Percentiles rank a stretch among this genome's conserved stretches.
Evolutionary conservation across 2,888 invertebrate genomes (phyloP).

Genomic region (Deilephila elpenor): DNA sequence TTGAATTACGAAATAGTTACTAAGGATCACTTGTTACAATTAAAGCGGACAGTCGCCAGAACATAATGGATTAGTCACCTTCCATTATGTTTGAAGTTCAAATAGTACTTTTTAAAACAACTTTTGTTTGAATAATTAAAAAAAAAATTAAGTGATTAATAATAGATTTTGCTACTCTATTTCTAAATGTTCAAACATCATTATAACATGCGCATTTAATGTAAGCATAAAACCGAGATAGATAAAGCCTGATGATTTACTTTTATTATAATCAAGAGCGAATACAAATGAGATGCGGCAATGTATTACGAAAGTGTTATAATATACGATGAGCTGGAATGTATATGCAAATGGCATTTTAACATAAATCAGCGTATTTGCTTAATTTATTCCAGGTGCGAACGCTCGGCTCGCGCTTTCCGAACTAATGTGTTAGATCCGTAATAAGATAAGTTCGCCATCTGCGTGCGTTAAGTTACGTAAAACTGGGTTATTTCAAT

Average conservation of each 20-base stretch:
- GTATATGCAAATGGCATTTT: conserved; percentile 18
- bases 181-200: neutral
- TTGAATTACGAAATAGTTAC: too few relatives aligned
- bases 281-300: neutral
- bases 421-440: neutral
- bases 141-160: too few relatives aligned
- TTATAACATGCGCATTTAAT: neutral
- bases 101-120: too few relatives aligned
- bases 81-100: too few relatives aligned
- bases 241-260: neutral
- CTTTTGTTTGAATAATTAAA: too few relatives aligned
- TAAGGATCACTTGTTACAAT: too few relatives aligned
- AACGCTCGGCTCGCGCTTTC: conserved; percentile 3
- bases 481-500: conserved; percentile 6
- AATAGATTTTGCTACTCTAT: too few relatives aligned
- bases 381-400: conserved; percentile 22
- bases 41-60: too few relatives aligned
- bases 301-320: neutral
- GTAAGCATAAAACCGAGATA: neutral
- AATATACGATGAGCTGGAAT: neutral
- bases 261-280: neutral
- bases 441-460: conserved; percentile 9
- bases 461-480: conserved; percentile 17
- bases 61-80: too few relatives aligned
- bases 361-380: conserved; percentile 22